A percentile compares a stretch with the other conserved stretches of the same genome.
phyloP scores from a whole-genome alignment of 2,888 invertebrate species.

The Heliconius erato region DNA sequence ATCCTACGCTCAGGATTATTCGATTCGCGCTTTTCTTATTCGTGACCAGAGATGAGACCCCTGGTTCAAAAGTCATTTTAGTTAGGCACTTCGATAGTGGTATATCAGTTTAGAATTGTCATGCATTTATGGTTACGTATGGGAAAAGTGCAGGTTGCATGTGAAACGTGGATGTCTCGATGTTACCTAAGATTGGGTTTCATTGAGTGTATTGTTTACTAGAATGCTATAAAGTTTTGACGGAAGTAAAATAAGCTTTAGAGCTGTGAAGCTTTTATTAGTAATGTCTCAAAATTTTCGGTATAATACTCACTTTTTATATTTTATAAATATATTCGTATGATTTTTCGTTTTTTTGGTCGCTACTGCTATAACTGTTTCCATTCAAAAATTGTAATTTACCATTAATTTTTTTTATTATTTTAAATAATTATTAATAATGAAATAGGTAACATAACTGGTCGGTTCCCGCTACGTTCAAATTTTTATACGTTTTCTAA shows the following conservation, averaged over 20 bases:
- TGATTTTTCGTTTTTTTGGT: no score
- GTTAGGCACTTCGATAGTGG: conserved; percentile 11
- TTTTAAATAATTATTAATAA: no score
- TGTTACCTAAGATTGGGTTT: background rate
- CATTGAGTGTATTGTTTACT: background rate
- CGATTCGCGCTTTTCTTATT: conserved; percentile 53
- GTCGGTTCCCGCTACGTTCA: no score
- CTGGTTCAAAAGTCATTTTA: conserved; percentile 51
- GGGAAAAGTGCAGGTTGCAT: background rate
- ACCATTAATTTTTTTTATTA: no score
- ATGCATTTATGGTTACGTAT: conserved; percentile 26
- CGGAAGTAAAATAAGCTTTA: background rate
- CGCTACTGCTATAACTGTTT: no score
- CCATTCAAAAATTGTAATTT: no score
- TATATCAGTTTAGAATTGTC: background rate
- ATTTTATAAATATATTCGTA: no score
- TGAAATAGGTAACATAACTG: no score
- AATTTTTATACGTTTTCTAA: no score
- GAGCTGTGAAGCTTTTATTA: no score
- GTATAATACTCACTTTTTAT: no score
- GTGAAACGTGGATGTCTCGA: background rate
- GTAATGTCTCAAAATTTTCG: no score
- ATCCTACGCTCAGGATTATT: conserved; percentile 55
- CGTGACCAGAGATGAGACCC: conserved; percentile 53
- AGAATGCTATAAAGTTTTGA: background rate